Base-by-base conservation (phyloP, 30 jellyfish, hydroid and myxozoan genomes). In the Euphysa ruthae region DNA sequence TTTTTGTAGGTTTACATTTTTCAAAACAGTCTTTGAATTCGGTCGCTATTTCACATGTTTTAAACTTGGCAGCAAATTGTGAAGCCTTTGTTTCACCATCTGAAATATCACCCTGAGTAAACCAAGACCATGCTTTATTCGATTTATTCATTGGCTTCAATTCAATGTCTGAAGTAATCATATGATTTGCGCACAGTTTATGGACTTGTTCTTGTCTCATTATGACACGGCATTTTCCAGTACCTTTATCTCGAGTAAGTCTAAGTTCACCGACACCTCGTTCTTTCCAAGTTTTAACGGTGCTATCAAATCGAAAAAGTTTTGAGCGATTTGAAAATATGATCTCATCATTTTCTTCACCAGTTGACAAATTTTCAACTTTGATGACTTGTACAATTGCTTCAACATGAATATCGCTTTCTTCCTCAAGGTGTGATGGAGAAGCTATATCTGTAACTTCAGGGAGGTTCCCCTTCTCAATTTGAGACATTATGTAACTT, bases 151-250 rank as follows among this genome's bases (percentile, higher is more conserved):
- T 4, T 27, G 78, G 73, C 33, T 68, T 69, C 25, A 85, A 51
- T n/a, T 72, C 58, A 86, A 79, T 78, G 24, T 66, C 91, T 0
- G 78, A 32, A 1, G 29, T n/a, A 1, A 85, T 79, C 21, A 44
- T 25, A 51, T 85, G 96, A 35, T 85, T 85, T 3, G 85, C 88
- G 43, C 93, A 70, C 0, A 85, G 22, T 52, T 79, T 87, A 58
- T 58, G 78, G n/a, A 87, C 83, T 38, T 76, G 92, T 7, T 78
- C 96, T 55, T 94, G 27, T 66, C 96, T 58, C 96, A 85, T 85
- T 25, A 85, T 25, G 14, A 85, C 35, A 27, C 96, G 72, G 26
- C 68, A 69, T 35, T 63, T 79, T 42, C 71, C 71, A 19, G 65
- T 79, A 24, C 16, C 60, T 23, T 33, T 74, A 43, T 72, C 70